phyloP scores from a whole-genome alignment of 2,113 vertebrate genomes.

The Alaudala cheleensis region DNA sequence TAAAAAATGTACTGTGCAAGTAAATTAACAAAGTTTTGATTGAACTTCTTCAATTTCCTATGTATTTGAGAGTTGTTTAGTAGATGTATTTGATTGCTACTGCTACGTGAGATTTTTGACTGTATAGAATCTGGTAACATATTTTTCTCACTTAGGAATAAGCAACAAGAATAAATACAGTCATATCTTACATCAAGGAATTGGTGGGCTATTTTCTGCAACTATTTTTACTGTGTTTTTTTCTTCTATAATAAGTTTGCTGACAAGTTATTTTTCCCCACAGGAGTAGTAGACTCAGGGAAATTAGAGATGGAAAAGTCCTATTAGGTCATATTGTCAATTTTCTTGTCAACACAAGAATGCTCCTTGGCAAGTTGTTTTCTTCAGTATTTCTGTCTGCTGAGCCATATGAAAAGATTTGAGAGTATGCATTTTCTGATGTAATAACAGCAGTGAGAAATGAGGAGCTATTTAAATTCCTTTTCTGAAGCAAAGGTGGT shows the following conservation, averaged over 20 bases:
- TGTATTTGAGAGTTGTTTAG: not conserved
- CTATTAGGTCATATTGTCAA: constrained; percentile 42
- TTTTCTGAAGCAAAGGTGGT: not conserved
- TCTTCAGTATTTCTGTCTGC: not conserved
- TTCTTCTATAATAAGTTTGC: constrained; percentile 26
- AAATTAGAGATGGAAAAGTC: constrained; percentile 47
- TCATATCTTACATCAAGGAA: constrained; percentile 16
- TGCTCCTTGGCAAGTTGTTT: not conserved
- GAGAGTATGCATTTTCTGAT: not conserved
- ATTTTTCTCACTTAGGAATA: constrained; percentile 16
- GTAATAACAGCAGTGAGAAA: not conserved
- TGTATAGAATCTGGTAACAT: not conserved
- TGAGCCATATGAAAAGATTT: not conserved
- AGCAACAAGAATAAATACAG: constrained; percentile 2
- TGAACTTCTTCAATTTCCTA: not conserved
- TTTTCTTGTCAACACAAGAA: constrained; percentile 37
- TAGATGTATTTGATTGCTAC: not conserved
- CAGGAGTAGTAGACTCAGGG: not conserved
- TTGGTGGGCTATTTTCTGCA: constrained; percentile 5
- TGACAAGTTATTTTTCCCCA: constrained; percentile 56
- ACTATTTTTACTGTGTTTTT: constrained; percentile 38
- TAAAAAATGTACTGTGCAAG: not conserved
- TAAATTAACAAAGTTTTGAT: not conserved
- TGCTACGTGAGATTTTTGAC: not conserved
- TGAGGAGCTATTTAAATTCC: not conserved